Percentiles rank a stretch among this genome's conserved stretches.
These are phyloP conservation scores for Lacanobia wlatinum DNA, from an alignment of 2,888 invertebrate genomes.

Conservation along the genomic window DNA sequence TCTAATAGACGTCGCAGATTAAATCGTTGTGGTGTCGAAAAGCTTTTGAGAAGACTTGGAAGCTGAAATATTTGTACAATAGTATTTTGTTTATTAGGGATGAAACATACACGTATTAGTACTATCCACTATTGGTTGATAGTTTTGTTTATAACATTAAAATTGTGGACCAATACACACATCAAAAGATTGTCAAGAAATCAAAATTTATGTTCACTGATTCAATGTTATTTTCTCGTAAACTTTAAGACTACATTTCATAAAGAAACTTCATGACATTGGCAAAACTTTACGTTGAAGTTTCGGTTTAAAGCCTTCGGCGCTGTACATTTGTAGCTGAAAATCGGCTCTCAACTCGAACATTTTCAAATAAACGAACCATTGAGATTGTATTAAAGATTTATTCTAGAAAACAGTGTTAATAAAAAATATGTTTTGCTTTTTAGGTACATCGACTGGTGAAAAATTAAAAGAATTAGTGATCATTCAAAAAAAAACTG, in stretches of 20 bases:
- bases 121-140: no score
- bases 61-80: conserved; percentile 12
- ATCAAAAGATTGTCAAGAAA: conserved; percentile 10
- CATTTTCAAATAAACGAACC: conserved; percentile 32
- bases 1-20: conserved; percentile 48
- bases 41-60: conserved; percentile 5
- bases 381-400: conserved; percentile 20
- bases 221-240: conserved; percentile 24
- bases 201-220: conserved; percentile 28
- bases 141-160: no score
- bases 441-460: neutral
- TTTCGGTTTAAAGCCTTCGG: conserved; percentile 36
- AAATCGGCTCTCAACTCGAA: conserved; percentile 27
- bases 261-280: conserved; percentile 55
- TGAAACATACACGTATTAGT: neutral
- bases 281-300: conserved; percentile 42
- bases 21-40: conserved; percentile 54
- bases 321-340: conserved; percentile 34
- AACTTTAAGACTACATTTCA: conserved; percentile 44
- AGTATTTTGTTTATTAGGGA: neutral
- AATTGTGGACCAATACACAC: neutral
- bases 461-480: no score
- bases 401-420: neutral
- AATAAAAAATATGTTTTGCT: neutral
- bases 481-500: no score